Conservation (phyloP, 2,797 vertebrate species). For the Tauraco hartlaubi region DNA sequence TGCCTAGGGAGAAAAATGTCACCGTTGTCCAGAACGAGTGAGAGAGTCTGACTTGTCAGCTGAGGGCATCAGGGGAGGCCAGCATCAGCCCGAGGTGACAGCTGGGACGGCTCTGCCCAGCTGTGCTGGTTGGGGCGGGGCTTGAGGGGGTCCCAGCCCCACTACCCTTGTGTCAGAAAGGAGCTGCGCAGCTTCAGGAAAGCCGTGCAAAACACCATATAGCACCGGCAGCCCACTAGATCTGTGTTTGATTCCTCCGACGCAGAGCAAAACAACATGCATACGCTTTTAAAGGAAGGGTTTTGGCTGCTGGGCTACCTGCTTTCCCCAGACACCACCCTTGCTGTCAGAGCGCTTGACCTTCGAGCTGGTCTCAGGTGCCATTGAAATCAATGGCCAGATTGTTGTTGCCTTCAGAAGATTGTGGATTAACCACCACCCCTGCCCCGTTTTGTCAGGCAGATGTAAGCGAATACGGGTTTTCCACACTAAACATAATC, state of each 20-base stretch:
- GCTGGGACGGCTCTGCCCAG: not conserved
- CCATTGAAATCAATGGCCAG: not conserved
- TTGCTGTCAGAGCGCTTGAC: not conserved
- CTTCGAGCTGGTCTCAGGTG: not conserved
- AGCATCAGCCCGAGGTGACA: not conserved
- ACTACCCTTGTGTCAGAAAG: not conserved
- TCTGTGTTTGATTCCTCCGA: not conserved
- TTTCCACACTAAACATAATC: constrained; percentile 38
- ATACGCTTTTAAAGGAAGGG: not conserved
- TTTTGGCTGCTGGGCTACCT: not conserved
- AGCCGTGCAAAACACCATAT: not conserved
- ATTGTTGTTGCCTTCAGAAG: not conserved
- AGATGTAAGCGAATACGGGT: not conserved
- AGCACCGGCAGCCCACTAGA: not conserved
- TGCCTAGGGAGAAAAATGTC: not conserved
- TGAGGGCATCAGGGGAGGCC: not conserved
- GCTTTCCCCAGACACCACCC: not conserved
- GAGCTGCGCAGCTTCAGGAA: not conserved
- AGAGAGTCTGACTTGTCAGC: not conserved
- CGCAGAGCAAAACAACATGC: not conserved
- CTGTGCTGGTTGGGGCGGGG: not conserved
- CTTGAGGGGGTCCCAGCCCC: not conserved
- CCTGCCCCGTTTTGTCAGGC: not conserved
- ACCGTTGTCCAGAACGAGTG: not conserved
- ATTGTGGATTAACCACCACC: not conserved